Evolutionary conservation across 2,113 vertebrate genomes (phyloP).

Genomic region (Oncorhynchus tshawytscha): DNA sequence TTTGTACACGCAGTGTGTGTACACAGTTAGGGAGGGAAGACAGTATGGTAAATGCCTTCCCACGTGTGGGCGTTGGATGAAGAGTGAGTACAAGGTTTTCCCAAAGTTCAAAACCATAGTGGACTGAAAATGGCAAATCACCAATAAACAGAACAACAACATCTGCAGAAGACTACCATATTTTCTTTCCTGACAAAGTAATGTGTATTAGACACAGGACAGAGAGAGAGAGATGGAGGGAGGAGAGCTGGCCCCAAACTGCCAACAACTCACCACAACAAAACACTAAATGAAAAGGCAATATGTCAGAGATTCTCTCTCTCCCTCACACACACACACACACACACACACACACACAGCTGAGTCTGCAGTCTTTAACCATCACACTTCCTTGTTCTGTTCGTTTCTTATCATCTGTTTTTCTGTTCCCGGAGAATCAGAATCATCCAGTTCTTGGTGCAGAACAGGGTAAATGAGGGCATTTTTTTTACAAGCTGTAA

Average conservation of each 20-base stretch:
- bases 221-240: not conserved
- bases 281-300: constrained; percentile 58
- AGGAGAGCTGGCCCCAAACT: constrained; percentile 68
- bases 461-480: constrained; percentile 66
- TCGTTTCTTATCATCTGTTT: constrained; percentile 33
- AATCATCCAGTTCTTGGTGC: constrained; percentile 19
- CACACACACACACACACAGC: constrained; percentile 21
- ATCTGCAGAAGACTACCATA: not conserved
- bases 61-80: too few species aligned
- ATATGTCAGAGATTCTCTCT: constrained; percentile 57
- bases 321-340: not conserved
- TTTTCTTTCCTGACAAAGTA: not conserved
- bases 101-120: not conserved
- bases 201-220: not conserved
- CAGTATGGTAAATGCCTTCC: too few species aligned
- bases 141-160: constrained; percentile 14
- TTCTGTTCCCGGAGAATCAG: constrained; percentile 6
- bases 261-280: constrained; percentile 70
- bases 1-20: too few species aligned
- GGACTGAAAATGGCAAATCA: not conserved
- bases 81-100: not conserved
- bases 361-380: constrained; percentile 63
- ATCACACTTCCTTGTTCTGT: constrained; percentile 63
- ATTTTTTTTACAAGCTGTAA: constrained; percentile 40
- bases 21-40: too few species aligned